Percentiles rank a stretch among this genome's conserved stretches.
Evolutionary conservation across 2,113 vertebrate species (phyloP).

Genomic region (Neogobius melanostomus): DNA sequence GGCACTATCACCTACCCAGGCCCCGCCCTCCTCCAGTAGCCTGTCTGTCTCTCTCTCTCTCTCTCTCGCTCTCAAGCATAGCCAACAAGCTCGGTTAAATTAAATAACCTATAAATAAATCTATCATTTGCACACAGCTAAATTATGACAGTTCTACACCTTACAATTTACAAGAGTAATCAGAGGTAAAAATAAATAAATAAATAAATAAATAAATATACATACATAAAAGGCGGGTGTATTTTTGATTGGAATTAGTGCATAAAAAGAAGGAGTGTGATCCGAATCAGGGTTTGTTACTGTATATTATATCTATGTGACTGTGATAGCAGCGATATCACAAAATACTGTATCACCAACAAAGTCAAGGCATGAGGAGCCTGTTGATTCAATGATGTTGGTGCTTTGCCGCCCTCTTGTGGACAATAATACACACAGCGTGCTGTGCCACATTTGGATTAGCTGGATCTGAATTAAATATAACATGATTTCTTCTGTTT

Average conservation of each 20-base stretch:
- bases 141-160: too few relatives aligned
- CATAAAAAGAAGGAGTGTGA: too few relatives aligned
- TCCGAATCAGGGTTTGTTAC: not conserved
- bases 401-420: constrained; percentile 12
- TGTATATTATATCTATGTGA: not conserved
- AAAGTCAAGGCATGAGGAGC: not conserved
- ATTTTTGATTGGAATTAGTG: too few relatives aligned
- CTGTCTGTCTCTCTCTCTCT: not conserved
- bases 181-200: not conserved
- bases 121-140: too few relatives aligned
- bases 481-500: too few relatives aligned
- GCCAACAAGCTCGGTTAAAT: too few relatives aligned
- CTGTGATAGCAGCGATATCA: not conserved
- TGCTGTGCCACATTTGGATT: too few relatives aligned
- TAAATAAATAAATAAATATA: not conserved
- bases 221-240: too few relatives aligned
- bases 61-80: too few relatives aligned
- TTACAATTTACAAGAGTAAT: not conserved
- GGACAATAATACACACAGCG: not conserved
- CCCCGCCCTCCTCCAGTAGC: constrained; percentile 46
- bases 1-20: constrained; percentile 42
- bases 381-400: not conserved
- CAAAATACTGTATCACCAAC: too few relatives aligned
- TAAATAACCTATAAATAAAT: too few relatives aligned
- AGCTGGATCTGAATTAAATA: too few relatives aligned